Conservation (phyloP, 2,888 invertebrate genomes). For the Cacoxenus indagator region DNA sequence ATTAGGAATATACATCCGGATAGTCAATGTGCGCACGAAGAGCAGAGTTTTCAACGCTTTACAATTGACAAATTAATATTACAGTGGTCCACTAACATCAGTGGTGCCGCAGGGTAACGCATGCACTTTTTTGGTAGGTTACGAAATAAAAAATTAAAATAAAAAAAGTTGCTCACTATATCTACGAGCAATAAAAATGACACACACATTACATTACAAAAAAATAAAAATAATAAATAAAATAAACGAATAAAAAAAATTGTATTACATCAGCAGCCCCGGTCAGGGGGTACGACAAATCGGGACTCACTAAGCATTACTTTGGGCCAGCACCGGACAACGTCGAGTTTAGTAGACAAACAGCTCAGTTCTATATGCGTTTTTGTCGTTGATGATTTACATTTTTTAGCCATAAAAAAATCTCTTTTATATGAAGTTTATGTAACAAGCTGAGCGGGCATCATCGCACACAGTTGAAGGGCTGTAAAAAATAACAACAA, state of each 20-base stretch:
- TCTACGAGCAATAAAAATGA: constrained; percentile 5
- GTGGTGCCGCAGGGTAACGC: no score
- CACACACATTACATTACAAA: constrained; percentile 15
- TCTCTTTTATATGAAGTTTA: constrained; percentile 56
- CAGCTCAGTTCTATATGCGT: constrained; percentile 14
- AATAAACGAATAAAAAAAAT: no score
- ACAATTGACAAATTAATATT: not conserved
- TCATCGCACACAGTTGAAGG: constrained; percentile 3
- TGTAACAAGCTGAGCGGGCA: not conserved
- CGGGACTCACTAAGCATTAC: constrained; percentile 7
- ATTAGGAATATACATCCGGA: no score
- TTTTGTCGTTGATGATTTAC: constrained; percentile 54
- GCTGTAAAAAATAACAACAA: constrained; percentile 6
- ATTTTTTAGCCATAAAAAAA: constrained; percentile 59
- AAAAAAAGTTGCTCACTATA: not conserved
- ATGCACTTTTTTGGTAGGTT: no score
- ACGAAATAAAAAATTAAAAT: no score
- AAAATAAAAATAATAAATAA: no score
- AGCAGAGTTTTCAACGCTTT: not conserved
- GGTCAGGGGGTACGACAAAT: not conserved
- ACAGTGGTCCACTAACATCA: no score
- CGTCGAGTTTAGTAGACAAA: constrained; percentile 51
- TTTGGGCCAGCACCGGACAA: constrained; percentile 36
- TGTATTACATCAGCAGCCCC: not conserved
- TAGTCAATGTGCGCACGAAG: not conserved